Percentiles rank a stretch among this genome's conserved stretches.
These are phyloP conservation scores for Agrypnus murinus DNA, from an alignment of 2,888 invertebrate genomes.

Conservation along the genomic window DNA sequence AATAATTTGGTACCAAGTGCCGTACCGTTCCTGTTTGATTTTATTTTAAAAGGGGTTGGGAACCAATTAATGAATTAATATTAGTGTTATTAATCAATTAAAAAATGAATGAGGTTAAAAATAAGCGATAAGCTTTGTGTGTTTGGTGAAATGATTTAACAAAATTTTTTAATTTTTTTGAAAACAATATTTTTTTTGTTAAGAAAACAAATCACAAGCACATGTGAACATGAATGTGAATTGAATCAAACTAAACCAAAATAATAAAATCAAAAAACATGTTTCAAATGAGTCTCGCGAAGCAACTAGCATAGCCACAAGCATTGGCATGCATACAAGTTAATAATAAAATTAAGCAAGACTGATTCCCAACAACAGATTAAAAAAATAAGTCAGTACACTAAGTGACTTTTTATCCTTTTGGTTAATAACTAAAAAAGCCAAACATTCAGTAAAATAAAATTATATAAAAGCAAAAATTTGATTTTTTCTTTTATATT, in stretches of 20 bases:
- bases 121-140: conserved; percentile 66
- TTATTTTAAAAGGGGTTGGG: conserved; percentile 63
- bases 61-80: conserved; percentile 63
- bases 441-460: conserved; percentile 28
- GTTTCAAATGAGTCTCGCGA: conserved; percentile 50
- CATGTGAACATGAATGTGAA: conserved; percentile 39
- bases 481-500: background rate
- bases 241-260: background rate
- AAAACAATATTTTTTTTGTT: conserved; percentile 10
- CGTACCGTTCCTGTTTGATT: conserved; percentile 65
- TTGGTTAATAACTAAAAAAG: conserved; percentile 38
- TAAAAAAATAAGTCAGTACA: conserved; percentile 45
- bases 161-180: too few relatives aligned
- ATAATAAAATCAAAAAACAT: background rate
- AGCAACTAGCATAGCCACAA: conserved; percentile 59
- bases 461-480: background rate
- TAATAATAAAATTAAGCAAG: conserved; percentile 64
- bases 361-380: conserved; percentile 65
- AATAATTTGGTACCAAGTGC: conserved; percentile 68
- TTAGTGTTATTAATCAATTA: conserved; percentile 67
- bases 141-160: conserved; percentile 39
- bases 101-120: conserved; percentile 66
- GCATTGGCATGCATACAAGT: conserved; percentile 59
- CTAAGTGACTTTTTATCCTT: conserved; percentile 42
- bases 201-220: conserved; percentile 9